phyloP scores from a whole-genome alignment of 2,888 invertebrate species.

The Harpagoxenus sublaevis region DNA sequence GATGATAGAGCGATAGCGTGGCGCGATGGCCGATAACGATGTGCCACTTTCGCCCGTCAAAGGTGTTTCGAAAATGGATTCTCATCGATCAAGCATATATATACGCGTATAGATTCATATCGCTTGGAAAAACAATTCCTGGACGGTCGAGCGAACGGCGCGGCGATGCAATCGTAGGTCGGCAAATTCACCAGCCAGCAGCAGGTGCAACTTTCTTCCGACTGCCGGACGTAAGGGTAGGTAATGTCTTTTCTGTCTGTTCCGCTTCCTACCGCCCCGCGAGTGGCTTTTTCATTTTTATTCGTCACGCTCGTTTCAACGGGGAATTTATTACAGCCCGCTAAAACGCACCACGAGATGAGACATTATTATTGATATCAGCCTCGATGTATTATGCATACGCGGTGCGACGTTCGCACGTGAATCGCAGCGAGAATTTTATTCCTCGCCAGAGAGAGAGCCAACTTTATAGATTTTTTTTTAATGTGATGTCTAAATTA shows the following conservation, averaged over 20 bases:
- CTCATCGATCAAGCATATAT: constrained; percentile 29
- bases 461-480: background rate
- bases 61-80: constrained; percentile 56
- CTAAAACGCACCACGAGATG: constrained; percentile 2
- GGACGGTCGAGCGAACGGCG: constrained; percentile 53
- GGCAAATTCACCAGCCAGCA: constrained; percentile 62
- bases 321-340: constrained; percentile 64
- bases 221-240: constrained; percentile 71
- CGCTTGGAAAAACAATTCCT: constrained; percentile 65
- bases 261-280: constrained; percentile 57
- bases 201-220: constrained; percentile 71
- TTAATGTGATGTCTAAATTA: background rate
- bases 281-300: constrained; percentile 33
- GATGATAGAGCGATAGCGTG: constrained; percentile 8
- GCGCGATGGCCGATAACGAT: constrained; percentile 28
- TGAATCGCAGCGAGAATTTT: constrained; percentile 27
- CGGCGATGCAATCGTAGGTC: constrained; percentile 75
- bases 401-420: background rate
- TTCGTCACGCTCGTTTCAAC: constrained; percentile 40
- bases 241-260: constrained; percentile 69
- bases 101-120: constrained; percentile 58
- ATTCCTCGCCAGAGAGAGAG: constrained; percentile 14
- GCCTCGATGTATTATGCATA: constrained; percentile 43
- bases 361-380: constrained; percentile 35
- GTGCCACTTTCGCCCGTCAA: constrained; percentile 41